Percentiles rank a stretch among this genome's conserved stretches.
phyloP scores from a whole-genome alignment of 2,888 invertebrate genomes.

The Phyllotreta cruciferae region DNA sequence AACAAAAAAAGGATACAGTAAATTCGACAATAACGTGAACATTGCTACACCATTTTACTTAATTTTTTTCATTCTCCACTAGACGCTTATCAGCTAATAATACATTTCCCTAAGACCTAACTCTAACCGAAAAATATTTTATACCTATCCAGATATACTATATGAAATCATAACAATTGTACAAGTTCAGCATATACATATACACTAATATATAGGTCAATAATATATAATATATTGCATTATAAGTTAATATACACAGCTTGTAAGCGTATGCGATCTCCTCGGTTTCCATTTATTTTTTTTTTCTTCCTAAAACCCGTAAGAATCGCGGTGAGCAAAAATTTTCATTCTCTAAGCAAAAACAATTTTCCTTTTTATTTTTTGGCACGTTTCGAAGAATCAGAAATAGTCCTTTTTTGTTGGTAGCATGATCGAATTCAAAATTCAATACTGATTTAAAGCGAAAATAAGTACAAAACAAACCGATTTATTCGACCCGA shows the following conservation, averaged over 20 bases:
- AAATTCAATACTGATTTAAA: constrained; percentile 17
- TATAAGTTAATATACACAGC: constrained; percentile 61
- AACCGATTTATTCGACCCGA: neutral
- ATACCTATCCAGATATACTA: constrained; percentile 55
- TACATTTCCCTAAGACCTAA: constrained; percentile 53
- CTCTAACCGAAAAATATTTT: constrained; percentile 30
- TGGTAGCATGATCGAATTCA: constrained; percentile 19
- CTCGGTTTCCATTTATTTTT: constrained; percentile 43
- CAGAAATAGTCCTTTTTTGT: constrained; percentile 29
- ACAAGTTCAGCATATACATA: constrained; percentile 61
- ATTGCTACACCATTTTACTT: constrained; percentile 48
- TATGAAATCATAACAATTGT: constrained; percentile 63
- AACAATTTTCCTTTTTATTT: constrained; percentile 41
- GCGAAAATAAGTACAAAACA: constrained; percentile 5
- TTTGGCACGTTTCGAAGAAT: constrained; percentile 56
- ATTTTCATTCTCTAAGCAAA: constrained; percentile 56
- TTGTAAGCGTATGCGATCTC: constrained; percentile 59
- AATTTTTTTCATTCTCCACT: constrained; percentile 42
- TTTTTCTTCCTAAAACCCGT: constrained; percentile 33
- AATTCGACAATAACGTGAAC: constrained; percentile 37
- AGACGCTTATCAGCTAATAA: constrained; percentile 52
- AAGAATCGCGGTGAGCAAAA: constrained; percentile 59
- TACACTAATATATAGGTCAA: constrained; percentile 53
- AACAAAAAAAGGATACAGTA: constrained; percentile 9
- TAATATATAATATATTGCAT: constrained; percentile 56